Conservation (phyloP, 2,888 invertebrate species). For the Diplazon laetatorius region DNA sequence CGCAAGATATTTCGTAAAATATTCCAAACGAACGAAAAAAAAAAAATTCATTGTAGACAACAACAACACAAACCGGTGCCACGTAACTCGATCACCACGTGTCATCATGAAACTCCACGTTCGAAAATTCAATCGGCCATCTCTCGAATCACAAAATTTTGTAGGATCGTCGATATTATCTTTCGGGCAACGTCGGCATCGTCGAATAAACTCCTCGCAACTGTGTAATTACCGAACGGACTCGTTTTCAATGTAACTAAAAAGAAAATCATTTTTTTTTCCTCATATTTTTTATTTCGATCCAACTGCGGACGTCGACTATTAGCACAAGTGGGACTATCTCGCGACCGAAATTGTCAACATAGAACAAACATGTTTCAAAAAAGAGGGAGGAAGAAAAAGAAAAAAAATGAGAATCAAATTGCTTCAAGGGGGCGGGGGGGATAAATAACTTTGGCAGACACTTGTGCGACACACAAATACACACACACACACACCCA, state of each 20-base stretch:
- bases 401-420: neutral
- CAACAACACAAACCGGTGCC: no score
- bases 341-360: neutral
- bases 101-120: no score
- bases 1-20: no score
- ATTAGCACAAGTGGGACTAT: neutral
- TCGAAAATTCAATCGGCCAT: no score
- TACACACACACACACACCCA: no score
- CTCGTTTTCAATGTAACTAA: no score
- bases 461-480: no score
- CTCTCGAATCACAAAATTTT: no score
- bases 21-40: no score
- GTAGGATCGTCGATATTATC: neutral
- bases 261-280: no score
- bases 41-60: no score
- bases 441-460: neutral
- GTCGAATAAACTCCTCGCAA: neutral
- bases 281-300: neutral
- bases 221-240: neutral
- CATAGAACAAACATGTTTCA: neutral
- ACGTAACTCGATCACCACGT: no score
- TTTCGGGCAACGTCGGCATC: neutral
- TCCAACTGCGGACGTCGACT: constrained; percentile 7
- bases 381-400: neutral
- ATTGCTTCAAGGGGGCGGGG: neutral